Evolutionary conservation across 2,797 vertebrate genomes (phyloP).

Genomic region (Selene dorsalis): DNA sequence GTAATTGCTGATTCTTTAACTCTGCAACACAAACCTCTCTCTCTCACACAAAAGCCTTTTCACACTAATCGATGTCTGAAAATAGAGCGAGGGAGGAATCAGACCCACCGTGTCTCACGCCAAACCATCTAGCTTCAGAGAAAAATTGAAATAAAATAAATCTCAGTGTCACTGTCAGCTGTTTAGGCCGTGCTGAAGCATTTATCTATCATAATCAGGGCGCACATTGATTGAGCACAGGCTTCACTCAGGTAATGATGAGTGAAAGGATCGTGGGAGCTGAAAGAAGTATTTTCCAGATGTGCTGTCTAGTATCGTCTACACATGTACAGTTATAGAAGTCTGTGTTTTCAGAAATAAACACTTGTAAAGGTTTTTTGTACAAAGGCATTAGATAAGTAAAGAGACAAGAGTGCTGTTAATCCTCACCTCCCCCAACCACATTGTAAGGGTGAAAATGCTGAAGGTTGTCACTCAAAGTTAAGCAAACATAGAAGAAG

Average conservation of each 20-base stretch:
- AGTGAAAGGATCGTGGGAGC: conserved; percentile 37
- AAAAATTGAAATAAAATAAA: background rate
- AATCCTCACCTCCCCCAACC: background rate
- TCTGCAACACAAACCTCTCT: conserved; percentile 25
- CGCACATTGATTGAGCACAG: conserved; percentile 42
- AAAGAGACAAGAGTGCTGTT: conserved; percentile 3
- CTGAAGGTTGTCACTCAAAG: conserved; percentile 30
- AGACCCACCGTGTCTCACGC: background rate
- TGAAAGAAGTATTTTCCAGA: conserved; percentile 21
- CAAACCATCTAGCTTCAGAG: background rate
- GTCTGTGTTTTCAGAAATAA: conserved; percentile 1
- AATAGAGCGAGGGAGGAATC: conserved; percentile 47
- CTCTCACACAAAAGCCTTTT: conserved; percentile 23
- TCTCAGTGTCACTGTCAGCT: conserved; percentile 37
- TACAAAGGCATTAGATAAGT: conserved; percentile 21
- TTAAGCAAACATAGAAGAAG: conserved; percentile 34
- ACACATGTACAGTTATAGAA: background rate
- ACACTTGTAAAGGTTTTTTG: background rate
- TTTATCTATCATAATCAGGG: conserved; percentile 50
- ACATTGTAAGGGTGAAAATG: background rate
- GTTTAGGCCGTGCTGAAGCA: conserved; percentile 27
- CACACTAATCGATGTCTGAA: conserved; percentile 53
- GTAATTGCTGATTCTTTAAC: conserved; percentile 43
- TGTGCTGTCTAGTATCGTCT: conserved; percentile 33
- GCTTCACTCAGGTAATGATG: conserved; percentile 51